These are phyloP conservation scores for Aphelenchoides bicaudatus DNA, from an alignment of 2,888 invertebrate species.

Conservation along the genomic window DNA sequence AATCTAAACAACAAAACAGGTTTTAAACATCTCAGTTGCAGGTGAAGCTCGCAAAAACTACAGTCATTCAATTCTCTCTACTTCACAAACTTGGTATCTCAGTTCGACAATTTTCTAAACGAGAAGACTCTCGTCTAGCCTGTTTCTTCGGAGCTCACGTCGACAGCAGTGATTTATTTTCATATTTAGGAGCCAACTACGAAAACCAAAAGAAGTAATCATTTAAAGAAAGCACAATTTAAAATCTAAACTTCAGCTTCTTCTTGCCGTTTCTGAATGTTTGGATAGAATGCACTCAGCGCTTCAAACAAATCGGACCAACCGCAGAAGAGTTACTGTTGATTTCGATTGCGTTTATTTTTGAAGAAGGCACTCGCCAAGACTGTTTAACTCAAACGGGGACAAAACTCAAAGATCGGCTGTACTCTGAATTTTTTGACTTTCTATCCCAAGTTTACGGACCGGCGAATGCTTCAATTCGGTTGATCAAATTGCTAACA, in stretches of 20 bases:
- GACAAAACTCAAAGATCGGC: too few relatives aligned
- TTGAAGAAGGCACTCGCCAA: not conserved
- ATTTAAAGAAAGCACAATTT: not conserved
- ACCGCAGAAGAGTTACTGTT: not conserved
- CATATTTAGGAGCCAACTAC: not conserved
- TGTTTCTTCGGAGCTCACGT: slow-evolving; percentile 3
- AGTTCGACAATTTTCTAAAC: slow-evolving; percentile 5
- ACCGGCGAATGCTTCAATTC: not conserved
- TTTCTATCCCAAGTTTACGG: slow-evolving; percentile 3
- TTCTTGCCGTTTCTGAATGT: not conserved
- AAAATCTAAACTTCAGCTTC: not conserved
- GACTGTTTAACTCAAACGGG: too few relatives aligned
- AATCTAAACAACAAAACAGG: not conserved
- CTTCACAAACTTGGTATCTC: slow-evolving; percentile 3
- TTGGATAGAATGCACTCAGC: not conserved
- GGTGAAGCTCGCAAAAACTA: too few relatives aligned
- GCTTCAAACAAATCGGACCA: slow-evolving; percentile 4
- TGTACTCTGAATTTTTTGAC: not conserved
- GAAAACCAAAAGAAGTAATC: not conserved
- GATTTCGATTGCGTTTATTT: not conserved
- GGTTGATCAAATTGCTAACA: not conserved
- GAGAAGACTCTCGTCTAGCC: not conserved
- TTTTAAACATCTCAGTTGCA: too few relatives aligned
- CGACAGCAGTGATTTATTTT: not conserved
- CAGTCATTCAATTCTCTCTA: not conserved